These are phyloP conservation scores for Polyergus mexicanus DNA, from an alignment of 1,140 invertebrate genomes.

Conservation along the genomic window DNA sequence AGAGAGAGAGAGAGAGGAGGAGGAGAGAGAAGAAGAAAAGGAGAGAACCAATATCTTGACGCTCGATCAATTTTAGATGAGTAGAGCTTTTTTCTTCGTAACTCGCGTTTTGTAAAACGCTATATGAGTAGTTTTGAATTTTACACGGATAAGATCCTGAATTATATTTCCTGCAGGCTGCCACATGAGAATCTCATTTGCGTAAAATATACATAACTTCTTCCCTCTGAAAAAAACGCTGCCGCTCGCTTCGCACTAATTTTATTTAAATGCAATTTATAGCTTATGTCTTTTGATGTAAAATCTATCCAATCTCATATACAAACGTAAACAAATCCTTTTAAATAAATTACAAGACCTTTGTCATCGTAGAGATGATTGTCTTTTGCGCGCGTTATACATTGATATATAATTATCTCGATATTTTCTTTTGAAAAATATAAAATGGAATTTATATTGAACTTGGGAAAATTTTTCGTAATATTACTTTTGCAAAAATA, in stretches of 20 bases:
- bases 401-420: background rate
- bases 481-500: background rate
- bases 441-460: constrained; percentile 2
- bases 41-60: constrained; percentile 28
- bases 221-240: background rate
- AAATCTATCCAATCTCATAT: background rate
- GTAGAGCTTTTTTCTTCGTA: background rate
- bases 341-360: background rate
- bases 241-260: background rate
- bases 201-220: background rate
- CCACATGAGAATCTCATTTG: constrained; percentile 29
- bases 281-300: background rate
- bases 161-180: constrained; percentile 12
- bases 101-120: constrained; percentile 18
- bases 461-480: background rate
- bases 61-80: background rate
- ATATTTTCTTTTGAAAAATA: background rate
- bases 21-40: background rate
- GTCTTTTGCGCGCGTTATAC: background rate
- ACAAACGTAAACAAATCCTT: background rate
- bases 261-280: constrained; percentile 17
- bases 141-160: background rate
- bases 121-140: constrained; percentile 30
- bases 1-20: constrained; percentile 4
- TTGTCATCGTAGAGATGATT: too few relatives aligned